Conservation (phyloP, 1,140 invertebrate species). For the Palaemon carinicauda region DNA sequence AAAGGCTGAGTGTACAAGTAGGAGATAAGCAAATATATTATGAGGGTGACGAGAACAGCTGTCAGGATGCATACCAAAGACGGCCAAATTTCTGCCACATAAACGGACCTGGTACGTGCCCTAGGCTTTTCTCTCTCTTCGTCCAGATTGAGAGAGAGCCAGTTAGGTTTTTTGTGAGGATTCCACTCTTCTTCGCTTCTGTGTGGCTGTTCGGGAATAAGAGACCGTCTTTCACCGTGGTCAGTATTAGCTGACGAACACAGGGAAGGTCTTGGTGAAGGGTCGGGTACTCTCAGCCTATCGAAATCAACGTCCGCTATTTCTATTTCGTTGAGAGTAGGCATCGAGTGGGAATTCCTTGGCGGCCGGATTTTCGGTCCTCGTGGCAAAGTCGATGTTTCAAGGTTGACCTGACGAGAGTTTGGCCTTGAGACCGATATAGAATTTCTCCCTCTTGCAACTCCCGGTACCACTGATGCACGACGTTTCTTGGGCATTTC, state of each 20-base stretch:
- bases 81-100: slow-evolving; percentile 44
- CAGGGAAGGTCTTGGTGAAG: slow-evolving; percentile 20
- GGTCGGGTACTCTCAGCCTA: not conserved
- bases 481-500: not conserved
- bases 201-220: not conserved
- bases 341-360: slow-evolving; percentile 31
- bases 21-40: slow-evolving; percentile 29
- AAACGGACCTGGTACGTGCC: not conserved
- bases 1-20: slow-evolving; percentile 29
- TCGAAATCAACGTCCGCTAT: not conserved
- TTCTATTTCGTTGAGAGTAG: not conserved
- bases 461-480: not conserved
- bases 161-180: slow-evolving; percentile 20
- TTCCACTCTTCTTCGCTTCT: slow-evolving; percentile 2
- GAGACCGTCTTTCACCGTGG: slow-evolving; percentile 22
- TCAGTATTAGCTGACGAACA: slow-evolving; percentile 24
- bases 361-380: not conserved
- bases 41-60: slow-evolving; percentile 24
- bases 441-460: not conserved
- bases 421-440: not conserved
- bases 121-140: not conserved
- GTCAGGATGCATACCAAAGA: slow-evolving; percentile 45
- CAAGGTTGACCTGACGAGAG: not conserved
- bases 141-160: slow-evolving; percentile 31
- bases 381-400: slow-evolving; percentile 22